Evolutionary conservation across 2,888 invertebrate genomes (phyloP).

Genomic region (Drosophila quinaria): DNA sequence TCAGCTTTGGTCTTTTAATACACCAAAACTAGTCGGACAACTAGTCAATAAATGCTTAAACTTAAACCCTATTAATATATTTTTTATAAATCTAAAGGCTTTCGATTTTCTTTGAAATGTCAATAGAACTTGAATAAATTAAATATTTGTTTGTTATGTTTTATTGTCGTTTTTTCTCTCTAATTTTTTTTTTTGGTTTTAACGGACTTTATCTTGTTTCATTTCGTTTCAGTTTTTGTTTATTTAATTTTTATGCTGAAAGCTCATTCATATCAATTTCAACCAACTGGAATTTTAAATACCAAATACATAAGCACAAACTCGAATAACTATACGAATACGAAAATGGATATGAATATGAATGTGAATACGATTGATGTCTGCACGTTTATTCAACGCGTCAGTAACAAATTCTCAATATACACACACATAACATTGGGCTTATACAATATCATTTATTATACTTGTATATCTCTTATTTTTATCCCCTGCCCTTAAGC

Average conservation of each 20-base stretch:
- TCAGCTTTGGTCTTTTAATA: conserved; percentile 1
- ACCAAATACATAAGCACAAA: conserved; percentile 20
- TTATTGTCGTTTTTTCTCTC: neutral
- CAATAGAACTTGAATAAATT: conserved; percentile 59
- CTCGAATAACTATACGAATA: conserved; percentile 7
- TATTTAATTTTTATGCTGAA: conserved; percentile 23
- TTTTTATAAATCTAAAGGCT: conserved; percentile 23
- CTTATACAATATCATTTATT: conserved; percentile 39
- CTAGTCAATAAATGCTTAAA: conserved; percentile 18
- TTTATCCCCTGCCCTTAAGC: neutral
- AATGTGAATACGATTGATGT: conserved; percentile 36
- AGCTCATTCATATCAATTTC: conserved; percentile 40
- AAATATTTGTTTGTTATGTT: conserved; percentile 6
- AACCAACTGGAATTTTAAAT: conserved; percentile 48
- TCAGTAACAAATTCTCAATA: conserved; percentile 39
- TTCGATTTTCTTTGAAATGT: conserved; percentile 61
- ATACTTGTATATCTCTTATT: conserved; percentile 28
- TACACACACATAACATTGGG: conserved; percentile 19
- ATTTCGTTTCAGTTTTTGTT: conserved; percentile 38
- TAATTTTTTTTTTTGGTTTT: conserved; percentile 7
- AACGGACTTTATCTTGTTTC: conserved; percentile 40
- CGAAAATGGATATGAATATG: conserved; percentile 6
- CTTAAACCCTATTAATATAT: conserved; percentile 2
- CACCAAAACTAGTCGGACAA: conserved; percentile 17
- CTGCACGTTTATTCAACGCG: conserved; percentile 29